Evolutionary conservation across 2,113 vertebrate genomes (phyloP), one percentile per base, ranked within the genome.

Genomic region (Halichoerus grypus): DNA sequence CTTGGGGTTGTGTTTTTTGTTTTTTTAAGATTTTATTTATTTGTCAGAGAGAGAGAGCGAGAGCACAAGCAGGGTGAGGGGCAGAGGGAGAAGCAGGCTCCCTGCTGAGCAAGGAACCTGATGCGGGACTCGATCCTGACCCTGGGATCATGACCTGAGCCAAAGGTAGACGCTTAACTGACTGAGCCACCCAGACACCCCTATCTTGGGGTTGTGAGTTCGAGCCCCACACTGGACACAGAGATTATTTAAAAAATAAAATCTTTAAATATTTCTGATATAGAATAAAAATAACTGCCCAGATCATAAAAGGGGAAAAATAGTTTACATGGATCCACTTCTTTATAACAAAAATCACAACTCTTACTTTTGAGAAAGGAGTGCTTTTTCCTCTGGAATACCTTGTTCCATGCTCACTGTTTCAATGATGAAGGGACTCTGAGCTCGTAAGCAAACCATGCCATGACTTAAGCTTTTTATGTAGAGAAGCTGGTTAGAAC

Each of bases 261-360:
- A 46, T 28, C 14, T 46, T 76, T 28, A 28, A 28, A 76, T 76
- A 28, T 80, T 94, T 82, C 51, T 93, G 61, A 69, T 69, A 61
- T 4, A 65, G 67, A 96, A 86, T 76, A 88, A 96, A 92, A 91
- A 92, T 79, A 84, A 85, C 72, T 63, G 5, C 83, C 86, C 51
- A 1, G 28, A 39, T 71, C 57, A n/a, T 59, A 46, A 86, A 59
- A 79, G 24, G 92, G 83, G 21, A 87, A 92, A 65, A 74, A 46
- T 46, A 36, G 26, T 86, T 88, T 90, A 93, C 9, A 36, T 36
- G 22, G 55, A 71, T 57, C 3, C 7, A 86, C 10, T 83, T 83
- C 80, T 67, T 69, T 19, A 46, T 33, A 87, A 93, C 15, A 95
- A 81, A 88, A 87, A 57, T 59, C 51, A 57, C 8, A 61, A 86